Evolutionary conservation across 2,797 vertebrate genomes (phyloP).

Genomic region (Rhinatrema bivittatum): DNA sequence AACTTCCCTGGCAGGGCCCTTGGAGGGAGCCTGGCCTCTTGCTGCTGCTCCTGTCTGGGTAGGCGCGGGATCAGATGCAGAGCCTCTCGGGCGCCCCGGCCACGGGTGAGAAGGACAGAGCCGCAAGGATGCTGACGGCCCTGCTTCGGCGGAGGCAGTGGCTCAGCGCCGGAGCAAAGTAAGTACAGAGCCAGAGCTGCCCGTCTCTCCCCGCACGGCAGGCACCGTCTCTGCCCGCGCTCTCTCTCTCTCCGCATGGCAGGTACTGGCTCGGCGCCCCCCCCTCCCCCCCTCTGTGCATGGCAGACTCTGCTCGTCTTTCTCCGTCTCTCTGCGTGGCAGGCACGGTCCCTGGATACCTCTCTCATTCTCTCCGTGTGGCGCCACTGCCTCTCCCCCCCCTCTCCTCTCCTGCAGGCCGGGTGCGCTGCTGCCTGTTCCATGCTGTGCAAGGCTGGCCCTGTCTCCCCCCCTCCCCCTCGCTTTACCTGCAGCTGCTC

Average conservation of each 20-base stretch:
- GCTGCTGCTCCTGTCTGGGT: not conserved
- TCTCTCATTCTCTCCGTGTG: not conserved
- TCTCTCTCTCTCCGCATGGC: no score
- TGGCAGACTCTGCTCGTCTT: no score
- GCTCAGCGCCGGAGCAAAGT: slow-evolving; percentile 40
- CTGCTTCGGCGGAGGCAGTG: slow-evolving; percentile 15
- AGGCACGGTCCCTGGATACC: no score
- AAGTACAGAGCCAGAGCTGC: slow-evolving; percentile 19
- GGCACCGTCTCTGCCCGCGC: no score
- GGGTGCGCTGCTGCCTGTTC: not conserved
- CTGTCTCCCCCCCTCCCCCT: no score
- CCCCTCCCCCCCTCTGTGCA: no score
- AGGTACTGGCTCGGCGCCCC: no score
- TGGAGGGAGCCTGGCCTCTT: not conserved
- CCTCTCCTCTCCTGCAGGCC: not conserved
- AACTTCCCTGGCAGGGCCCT: not conserved
- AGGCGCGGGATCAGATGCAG: not conserved
- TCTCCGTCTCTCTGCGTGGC: no score
- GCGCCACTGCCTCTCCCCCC: not conserved
- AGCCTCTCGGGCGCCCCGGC: not conserved
- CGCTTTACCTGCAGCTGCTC: no score
- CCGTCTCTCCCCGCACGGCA: not conserved
- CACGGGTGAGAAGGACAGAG: not conserved
- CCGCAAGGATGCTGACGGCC: slow-evolving; percentile 21
- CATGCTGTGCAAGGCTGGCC: no score